Base-by-base conservation (phyloP, 2,113 vertebrate species). In the Coptodon bakossiorum region DNA sequence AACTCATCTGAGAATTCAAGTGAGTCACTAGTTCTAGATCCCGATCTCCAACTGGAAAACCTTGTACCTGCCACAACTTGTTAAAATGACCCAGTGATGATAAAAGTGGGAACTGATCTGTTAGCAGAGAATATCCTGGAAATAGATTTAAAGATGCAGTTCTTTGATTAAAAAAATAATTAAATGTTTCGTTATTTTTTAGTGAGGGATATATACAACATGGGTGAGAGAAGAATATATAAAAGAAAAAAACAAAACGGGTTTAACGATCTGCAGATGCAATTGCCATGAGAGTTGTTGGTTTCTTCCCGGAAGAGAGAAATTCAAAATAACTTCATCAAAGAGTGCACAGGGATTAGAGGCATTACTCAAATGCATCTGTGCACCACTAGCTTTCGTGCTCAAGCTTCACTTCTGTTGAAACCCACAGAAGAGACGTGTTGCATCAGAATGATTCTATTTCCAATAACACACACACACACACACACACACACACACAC, bases 311-410 rank as follows among this genome's bases (percentile, higher is more conserved):
- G 7, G 48, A 19, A 48, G 5, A 50, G 59, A 50, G 2, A 63
- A 56, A 84, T 61, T 89, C 40, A 82, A 82, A 92, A 91, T 50
- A 87, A 93, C 78, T 84, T 86, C 11, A 85, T 82, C 29, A 59
- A 71, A 92, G 86, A 82, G 68, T 85, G 54, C 40, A 76, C 68
- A 84, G 73, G 82, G 84, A 93, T 90, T 89, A 91, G 57, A 90
- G 85, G 81, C 84, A 84, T 93, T 93, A 90, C 78, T 9, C 7
- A 59, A 54, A 89, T 89, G 71, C 85, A 91, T 90, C 50, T 84
- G 88, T 88, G 80, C 78, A 57, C 48, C 16, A 8, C 40, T 7
- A 79, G 57, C 40, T 79, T 83, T 53, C 82, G 52, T 31, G 31
- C 34, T 61, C 31, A 31, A 36, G 34, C 52, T 80, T 66, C 57